phyloP scores from a whole-genome alignment of 1,140 invertebrate species.

The Triops longicaudatus region DNA sequence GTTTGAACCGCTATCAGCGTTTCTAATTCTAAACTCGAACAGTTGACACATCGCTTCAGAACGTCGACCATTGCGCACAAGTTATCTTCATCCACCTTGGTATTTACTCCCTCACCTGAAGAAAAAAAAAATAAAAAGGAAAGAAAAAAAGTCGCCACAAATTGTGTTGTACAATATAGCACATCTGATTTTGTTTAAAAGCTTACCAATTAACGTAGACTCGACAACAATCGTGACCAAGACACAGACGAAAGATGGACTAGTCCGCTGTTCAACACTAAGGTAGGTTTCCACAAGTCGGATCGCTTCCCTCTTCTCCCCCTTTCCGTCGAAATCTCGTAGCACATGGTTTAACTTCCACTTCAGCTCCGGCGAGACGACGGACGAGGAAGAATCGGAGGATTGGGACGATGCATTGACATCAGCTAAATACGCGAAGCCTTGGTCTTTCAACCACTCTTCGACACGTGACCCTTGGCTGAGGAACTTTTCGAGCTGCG shows the following conservation, averaged over 20 bases:
- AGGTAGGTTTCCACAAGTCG: constrained; percentile 16
- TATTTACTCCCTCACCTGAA: constrained; percentile 22
- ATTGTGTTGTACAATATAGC: background rate
- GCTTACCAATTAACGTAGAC: constrained; percentile 38
- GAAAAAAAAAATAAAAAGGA: constrained; percentile 16
- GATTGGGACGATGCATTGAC: constrained; percentile 26
- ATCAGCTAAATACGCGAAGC: constrained; percentile 32
- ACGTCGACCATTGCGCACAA: constrained; percentile 36
- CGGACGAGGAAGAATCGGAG: background rate
- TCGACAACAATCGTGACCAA: constrained; percentile 59
- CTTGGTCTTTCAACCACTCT: constrained; percentile 17
- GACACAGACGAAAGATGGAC: constrained; percentile 51
- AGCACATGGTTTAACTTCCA: background rate
- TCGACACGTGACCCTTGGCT: background rate
- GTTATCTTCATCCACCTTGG: constrained; percentile 21
- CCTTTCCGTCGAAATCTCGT: background rate
- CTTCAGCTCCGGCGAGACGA: background rate
- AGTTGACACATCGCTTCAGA: constrained; percentile 61
- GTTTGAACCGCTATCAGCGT: constrained; percentile 74
- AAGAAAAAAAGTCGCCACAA: too few species aligned
- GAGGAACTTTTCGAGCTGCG: constrained; percentile 34
- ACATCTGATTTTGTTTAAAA: background rate
- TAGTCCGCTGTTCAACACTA: background rate
- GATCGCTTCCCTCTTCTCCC: background rate
- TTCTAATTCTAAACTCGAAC: constrained; percentile 60